phyloP scores from a whole-genome alignment of 2,113 vertebrate genomes.

The Myocastor coypus region DNA sequence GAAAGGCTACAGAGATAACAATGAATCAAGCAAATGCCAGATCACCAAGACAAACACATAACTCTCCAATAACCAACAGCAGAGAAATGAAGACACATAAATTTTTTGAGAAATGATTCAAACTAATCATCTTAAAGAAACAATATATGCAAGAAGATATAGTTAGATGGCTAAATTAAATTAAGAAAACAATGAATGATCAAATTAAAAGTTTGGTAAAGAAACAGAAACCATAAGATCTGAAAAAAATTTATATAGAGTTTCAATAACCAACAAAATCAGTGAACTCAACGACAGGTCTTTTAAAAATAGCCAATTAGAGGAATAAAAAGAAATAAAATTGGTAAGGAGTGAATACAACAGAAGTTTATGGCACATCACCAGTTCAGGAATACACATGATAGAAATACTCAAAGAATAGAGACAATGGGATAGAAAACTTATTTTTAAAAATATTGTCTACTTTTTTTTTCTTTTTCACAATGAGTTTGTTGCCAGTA shows the following conservation, averaged over 20 bases:
- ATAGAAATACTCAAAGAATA: neutral
- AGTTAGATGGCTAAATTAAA: neutral
- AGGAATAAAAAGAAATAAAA: neutral
- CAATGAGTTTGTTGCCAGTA: neutral
- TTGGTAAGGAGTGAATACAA: neutral
- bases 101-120: neutral
- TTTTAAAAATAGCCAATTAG: too few relatives aligned
- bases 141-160: neutral
- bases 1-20: neutral
- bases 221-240: neutral
- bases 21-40: neutral
- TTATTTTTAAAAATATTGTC: neutral
- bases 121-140: neutral
- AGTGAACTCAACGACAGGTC: neutral
- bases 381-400: neutral
- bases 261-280: neutral
- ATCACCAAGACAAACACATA: neutral
- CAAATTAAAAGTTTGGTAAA: neutral
- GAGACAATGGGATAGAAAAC: neutral
- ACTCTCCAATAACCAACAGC: neutral
- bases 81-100: neutral
- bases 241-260: neutral
- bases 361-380: neutral
- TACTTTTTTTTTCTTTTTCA: neutral
- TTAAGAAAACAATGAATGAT: neutral